Evolutionary conservation across 2,888 invertebrate species (phyloP), one percentile per base, ranked within the genome.

Genomic region (Lucinisca nassula): DNA sequence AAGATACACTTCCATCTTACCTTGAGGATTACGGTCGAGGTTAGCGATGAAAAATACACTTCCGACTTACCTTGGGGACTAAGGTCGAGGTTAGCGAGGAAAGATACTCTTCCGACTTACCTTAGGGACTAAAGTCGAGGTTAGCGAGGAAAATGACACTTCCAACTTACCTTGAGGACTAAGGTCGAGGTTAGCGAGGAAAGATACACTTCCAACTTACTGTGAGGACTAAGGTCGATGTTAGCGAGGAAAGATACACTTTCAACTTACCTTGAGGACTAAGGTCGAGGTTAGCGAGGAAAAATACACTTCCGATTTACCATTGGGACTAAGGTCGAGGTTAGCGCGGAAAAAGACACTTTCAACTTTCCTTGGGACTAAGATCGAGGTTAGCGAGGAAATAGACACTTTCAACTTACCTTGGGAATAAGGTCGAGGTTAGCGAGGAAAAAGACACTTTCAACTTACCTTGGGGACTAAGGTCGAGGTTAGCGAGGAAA

Each of bases 31-130:
- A 24, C 95, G 77, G 70, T 95, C 95, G 30, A 93, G 85, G 58
- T 93, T 93, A 35, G 92, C 90, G 24, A 96, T 45, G 84, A 93
- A 95, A 86, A 96, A 96, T 45, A 45, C 45, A 45, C 8, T 45
- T 12, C 4, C 6, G 24, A 82, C 84, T 78, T 88, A 95, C 95
- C 95, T 88, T 94, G 89, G 0, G 95, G 95, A n/a, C 93, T 91
- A 24, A 95, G 77, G 70, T 95, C 95, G 30, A 93, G 85, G 58
- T 93, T 93, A 35, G 92, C 90, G 24, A 96, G 49, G 84, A 93
- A 95, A 86, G 96, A 96, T 0, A 96, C 95, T 0, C 96, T n/a
- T n/a, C n/a, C n/a, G n/a, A 83, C 85, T 78, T 88, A 95, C 95
- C 95, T 88, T 94, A 88, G 0, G 95, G 95, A n/a, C 93, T 91